Evolutionary conservation across 2,113 vertebrate genomes (phyloP).

Genomic region (Dendrocopos noguchii): DNA sequence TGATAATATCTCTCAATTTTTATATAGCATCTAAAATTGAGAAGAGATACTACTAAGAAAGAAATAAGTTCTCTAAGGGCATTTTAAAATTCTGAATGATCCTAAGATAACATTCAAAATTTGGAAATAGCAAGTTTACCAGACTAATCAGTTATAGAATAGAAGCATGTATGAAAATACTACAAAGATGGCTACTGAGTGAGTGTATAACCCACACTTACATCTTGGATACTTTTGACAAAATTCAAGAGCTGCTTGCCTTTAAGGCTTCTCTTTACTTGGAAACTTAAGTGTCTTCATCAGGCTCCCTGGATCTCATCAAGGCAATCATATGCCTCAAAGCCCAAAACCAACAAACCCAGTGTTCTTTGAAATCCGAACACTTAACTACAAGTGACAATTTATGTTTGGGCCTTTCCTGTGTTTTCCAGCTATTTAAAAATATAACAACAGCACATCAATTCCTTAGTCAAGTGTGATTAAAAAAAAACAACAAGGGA

Average conservation of each 20-base stretch:
- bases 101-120: background rate
- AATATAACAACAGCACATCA: background rate
- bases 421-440: background rate
- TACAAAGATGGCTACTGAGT: background rate
- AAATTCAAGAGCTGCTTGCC: background rate
- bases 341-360: background rate
- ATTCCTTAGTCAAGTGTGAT: background rate
- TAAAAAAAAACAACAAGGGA: too few relatives aligned
- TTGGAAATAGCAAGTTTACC: background rate
- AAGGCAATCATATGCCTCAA: background rate
- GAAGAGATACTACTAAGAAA: background rate
- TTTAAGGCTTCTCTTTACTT: background rate
- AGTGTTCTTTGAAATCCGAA: background rate
- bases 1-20: background rate
- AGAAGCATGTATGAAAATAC: background rate
- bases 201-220: background rate
- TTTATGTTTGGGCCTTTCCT: background rate
- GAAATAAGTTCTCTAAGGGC: background rate
- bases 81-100: background rate
- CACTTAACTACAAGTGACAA: background rate
- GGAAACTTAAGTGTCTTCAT: background rate
- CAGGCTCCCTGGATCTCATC: background rate
- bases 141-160: background rate
- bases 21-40: background rate
- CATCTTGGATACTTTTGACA: background rate